Percentiles rank a stretch among this genome's conserved stretches.
These are phyloP conservation scores for Ornithorhynchus anatinus DNA, from an alignment of 2,113 vertebrate genomes.

Conservation along the genomic window DNA sequence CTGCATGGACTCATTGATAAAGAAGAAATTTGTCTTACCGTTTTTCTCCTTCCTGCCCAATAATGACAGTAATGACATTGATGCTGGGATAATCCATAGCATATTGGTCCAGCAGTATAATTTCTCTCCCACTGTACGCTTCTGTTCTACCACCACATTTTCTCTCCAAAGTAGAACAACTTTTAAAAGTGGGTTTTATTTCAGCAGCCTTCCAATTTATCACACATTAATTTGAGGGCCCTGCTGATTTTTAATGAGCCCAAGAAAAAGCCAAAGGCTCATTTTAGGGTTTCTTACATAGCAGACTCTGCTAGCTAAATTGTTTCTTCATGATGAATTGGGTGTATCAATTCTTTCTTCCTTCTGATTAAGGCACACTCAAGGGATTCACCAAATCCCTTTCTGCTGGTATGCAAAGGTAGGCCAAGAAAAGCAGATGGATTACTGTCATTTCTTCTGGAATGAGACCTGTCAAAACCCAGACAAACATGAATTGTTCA, in stretches of 20 bases:
- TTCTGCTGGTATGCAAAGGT: not conserved
- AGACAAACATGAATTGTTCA: constrained; percentile 7
- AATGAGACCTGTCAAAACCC: constrained; percentile 31
- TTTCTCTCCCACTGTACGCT: not conserved
- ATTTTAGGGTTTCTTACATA: constrained; percentile 12
- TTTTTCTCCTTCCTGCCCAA: not conserved
- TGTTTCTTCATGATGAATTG: constrained; percentile 11
- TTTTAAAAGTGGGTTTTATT: constrained; percentile 9
- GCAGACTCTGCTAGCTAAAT: not conserved
- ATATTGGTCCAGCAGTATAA: not conserved
- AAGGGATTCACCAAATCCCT: not conserved
- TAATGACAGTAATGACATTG: not conserved
- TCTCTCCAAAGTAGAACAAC: not conserved
- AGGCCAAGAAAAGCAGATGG: not conserved
- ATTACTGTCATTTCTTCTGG: constrained; percentile 4
- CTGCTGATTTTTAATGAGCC: constrained; percentile 13
- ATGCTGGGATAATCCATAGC: not conserved
- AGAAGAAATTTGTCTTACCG: too few relatives aligned
- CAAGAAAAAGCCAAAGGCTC: constrained; percentile 6
- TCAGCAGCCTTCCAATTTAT: not conserved
- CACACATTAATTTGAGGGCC: not conserved
- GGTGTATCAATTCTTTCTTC: constrained; percentile 18
- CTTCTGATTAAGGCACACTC: not conserved
- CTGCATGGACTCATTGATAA: too few relatives aligned
- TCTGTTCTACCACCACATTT: not conserved